Conservation (phyloP, 2,888 invertebrate genomes). For the Axea sp. region DNA sequence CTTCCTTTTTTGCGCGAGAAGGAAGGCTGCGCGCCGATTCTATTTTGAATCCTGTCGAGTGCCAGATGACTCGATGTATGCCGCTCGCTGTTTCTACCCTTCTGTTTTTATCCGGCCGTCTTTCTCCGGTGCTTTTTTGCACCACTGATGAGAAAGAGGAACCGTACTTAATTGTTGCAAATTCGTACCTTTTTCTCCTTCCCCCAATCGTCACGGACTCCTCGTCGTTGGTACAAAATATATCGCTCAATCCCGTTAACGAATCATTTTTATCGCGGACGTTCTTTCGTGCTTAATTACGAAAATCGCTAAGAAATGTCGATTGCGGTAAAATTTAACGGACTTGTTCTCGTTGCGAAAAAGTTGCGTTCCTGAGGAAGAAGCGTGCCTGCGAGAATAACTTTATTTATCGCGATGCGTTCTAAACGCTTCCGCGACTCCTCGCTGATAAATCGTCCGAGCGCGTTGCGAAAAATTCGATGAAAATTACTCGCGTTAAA, state of each 20-base stretch:
- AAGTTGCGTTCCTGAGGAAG: no score
- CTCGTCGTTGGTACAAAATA: constrained; percentile 13
- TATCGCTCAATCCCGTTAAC: constrained; percentile 39
- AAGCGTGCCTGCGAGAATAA: constrained; percentile 1
- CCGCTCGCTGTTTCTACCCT: constrained; percentile 61
- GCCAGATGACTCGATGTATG: constrained; percentile 75
- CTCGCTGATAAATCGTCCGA: constrained; percentile 4
- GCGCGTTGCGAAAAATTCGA: constrained; percentile 11
- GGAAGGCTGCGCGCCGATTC: constrained; percentile 66
- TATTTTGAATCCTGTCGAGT: constrained; percentile 77
- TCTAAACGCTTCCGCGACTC: constrained; percentile 1
- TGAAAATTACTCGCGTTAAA: constrained; percentile 17
- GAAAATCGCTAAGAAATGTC: constrained; percentile 11
- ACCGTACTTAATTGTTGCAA: constrained; percentile 46
- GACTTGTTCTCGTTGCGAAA: neutral
- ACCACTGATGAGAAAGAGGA: constrained; percentile 33
- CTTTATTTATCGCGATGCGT: constrained; percentile 19
- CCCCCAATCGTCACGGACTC: constrained; percentile 27
- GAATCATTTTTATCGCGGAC: constrained; percentile 13
- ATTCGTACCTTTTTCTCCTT: constrained; percentile 24
- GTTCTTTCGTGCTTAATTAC: constrained; percentile 5
- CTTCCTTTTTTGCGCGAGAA: constrained; percentile 60
- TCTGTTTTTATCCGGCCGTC: constrained; percentile 55
- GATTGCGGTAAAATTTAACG: neutral
- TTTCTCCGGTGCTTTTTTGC: constrained; percentile 23